Conservation (phyloP, 2,797 vertebrate genomes). For the Neosilurus hyrtlii region DNA sequence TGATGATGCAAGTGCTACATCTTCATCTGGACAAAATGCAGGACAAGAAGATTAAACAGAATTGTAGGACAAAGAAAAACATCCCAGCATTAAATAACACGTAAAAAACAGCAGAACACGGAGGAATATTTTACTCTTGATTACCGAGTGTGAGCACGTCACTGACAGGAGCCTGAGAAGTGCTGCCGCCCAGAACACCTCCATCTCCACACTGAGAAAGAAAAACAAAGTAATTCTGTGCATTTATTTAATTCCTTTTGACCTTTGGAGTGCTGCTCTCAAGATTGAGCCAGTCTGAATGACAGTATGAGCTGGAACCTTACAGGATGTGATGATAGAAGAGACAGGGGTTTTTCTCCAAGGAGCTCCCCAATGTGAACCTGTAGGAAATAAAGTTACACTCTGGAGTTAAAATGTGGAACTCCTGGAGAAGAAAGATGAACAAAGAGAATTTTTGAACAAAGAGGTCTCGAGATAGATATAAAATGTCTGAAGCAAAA, state of each 20-base stretch:
- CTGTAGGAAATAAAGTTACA: neutral
- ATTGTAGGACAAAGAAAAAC: neutral
- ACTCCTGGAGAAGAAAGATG: neutral
- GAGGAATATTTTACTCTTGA: neutral
- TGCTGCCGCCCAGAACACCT: neutral
- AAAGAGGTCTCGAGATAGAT: neutral
- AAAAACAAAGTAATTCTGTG: neutral
- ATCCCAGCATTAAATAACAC: neutral
- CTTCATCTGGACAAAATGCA: neutral
- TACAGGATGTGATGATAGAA: neutral
- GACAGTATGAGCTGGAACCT: neutral
- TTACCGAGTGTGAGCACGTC: neutral
- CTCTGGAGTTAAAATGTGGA: neutral
- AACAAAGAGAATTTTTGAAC: neutral
- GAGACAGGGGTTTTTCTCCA: neutral
- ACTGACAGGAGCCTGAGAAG: neutral
- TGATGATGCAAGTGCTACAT: neutral
- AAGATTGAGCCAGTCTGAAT: neutral
- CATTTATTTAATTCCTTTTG: neutral
- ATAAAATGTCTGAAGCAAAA: neutral
- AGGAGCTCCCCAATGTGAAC: neutral
- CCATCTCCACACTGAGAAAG: neutral
- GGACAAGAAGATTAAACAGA: neutral
- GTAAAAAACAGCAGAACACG: neutral
- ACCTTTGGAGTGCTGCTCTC: neutral